Evolutionary conservation across 2,113 vertebrate species (phyloP).

Genomic region (Eleginops maclovinus): DNA sequence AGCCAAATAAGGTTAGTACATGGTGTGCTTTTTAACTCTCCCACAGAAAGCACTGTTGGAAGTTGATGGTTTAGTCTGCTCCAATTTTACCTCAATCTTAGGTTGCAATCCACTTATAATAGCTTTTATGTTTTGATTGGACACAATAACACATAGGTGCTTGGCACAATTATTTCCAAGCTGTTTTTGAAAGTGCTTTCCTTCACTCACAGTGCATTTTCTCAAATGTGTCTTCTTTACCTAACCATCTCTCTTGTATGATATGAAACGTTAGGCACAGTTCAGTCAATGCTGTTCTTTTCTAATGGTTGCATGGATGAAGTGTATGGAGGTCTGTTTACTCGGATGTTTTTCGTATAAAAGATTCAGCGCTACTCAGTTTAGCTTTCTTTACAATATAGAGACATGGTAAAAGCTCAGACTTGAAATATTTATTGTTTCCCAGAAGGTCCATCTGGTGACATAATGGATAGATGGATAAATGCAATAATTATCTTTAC

Average conservation of each 20-base stretch:
- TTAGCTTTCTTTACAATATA: slow-evolving; percentile 27
- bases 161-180: neutral
- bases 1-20: neutral
- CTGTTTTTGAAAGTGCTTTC: slow-evolving; percentile 7
- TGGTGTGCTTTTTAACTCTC: neutral
- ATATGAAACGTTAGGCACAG: neutral
- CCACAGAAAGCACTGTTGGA: neutral
- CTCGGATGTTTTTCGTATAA: slow-evolving; percentile 28
- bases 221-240: neutral
- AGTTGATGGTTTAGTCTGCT: neutral
- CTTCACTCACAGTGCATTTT: neutral
- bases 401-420: slow-evolving; percentile 34
- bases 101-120: slow-evolving; percentile 7
- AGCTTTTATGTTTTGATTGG: neutral
- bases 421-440: slow-evolving; percentile 52
- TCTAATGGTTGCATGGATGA: neutral
- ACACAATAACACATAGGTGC: slow-evolving; percentile 8
- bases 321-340: neutral
- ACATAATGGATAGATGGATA: slow-evolving; percentile 3
- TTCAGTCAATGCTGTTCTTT: neutral
- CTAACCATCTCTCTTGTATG: neutral
- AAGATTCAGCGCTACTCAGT: slow-evolving; percentile 37
- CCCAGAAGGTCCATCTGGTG: neutral
- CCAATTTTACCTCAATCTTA: slow-evolving; percentile 1
- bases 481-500: neutral